These are phyloP conservation scores for Lasius fuliginosus DNA, from an alignment of 2,888 invertebrate species.

Conservation along the genomic window DNA sequence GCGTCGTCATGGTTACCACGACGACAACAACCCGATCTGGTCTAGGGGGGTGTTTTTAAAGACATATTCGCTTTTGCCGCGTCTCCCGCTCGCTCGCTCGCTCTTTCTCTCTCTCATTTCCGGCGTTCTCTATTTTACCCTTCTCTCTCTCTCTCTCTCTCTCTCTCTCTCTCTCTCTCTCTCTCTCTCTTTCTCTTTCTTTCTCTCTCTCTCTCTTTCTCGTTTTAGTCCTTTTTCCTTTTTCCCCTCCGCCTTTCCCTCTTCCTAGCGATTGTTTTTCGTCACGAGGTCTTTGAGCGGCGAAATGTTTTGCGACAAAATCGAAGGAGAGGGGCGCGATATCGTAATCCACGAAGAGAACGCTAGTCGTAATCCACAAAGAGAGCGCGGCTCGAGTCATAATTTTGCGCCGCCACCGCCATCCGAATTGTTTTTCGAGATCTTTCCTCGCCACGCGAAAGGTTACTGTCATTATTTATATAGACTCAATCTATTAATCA, in stretches of 20 bases:
- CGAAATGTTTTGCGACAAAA: slow-evolving; percentile 58
- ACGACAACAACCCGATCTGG: slow-evolving; percentile 83
- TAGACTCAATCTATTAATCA: neutral
- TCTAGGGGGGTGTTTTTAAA: slow-evolving; percentile 81
- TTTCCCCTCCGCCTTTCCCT: slow-evolving; percentile 37
- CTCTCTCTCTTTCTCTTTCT: too few relatives aligned
- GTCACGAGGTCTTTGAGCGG: slow-evolving; percentile 54
- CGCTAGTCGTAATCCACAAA: slow-evolving; percentile 31
- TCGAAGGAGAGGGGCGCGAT: slow-evolving; percentile 41
- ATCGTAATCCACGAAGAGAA: slow-evolving; percentile 42
- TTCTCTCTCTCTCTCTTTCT: slow-evolving; percentile 30
- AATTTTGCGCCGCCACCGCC: slow-evolving; percentile 34
- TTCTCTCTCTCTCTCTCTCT: slow-evolving; percentile 29
- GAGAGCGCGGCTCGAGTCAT: slow-evolving; percentile 18
- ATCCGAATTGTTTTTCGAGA: slow-evolving; percentile 23
- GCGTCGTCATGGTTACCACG: slow-evolving; percentile 84
- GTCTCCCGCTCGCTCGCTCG: slow-evolving; percentile 48
- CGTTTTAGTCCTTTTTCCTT: slow-evolving; percentile 35
- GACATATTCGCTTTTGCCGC: slow-evolving; percentile 69
- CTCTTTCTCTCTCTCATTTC: slow-evolving; percentile 22
- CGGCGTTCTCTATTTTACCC: slow-evolving; percentile 12
- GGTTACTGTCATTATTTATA: slow-evolving; percentile 1
- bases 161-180: slow-evolving; percentile 28
- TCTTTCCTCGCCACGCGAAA: slow-evolving; percentile 8
- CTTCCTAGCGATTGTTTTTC: slow-evolving; percentile 52